Conservation (phyloP, 2,888 invertebrate species). For the Gerris lacustris region DNA sequence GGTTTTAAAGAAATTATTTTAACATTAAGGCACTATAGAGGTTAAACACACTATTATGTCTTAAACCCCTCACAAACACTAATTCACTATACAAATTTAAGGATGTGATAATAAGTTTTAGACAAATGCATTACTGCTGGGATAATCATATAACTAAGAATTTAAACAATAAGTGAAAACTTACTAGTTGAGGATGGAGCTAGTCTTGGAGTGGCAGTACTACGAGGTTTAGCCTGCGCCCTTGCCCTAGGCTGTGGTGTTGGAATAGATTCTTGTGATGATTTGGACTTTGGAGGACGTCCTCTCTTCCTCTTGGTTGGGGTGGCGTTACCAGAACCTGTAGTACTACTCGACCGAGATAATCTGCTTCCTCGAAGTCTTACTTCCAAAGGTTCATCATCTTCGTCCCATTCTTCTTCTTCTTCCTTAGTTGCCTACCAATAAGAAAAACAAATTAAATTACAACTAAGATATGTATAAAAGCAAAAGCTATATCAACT, state of each 20-base stretch:
- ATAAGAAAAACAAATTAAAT: too few species aligned
- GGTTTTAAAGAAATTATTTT: too few species aligned
- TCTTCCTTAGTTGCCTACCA: background rate
- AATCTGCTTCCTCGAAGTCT: background rate
- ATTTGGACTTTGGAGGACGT: constrained; percentile 15
- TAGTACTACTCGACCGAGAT: background rate
- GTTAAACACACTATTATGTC: too few species aligned
- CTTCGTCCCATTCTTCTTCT: constrained; percentile 1
- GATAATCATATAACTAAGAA: too few species aligned
- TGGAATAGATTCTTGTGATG: background rate
- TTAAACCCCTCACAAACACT: too few species aligned
- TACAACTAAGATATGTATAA: too few species aligned
- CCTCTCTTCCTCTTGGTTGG: constrained; percentile 16
- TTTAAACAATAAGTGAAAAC: too few species aligned
- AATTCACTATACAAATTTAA: too few species aligned
- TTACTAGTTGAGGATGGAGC: background rate
- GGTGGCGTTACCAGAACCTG: background rate
- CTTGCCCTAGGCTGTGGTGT: constrained; percentile 1
- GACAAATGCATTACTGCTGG: too few species aligned
- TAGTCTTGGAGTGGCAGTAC: constrained; percentile 7
- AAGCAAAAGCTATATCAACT: too few species aligned
- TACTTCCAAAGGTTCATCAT: background rate
- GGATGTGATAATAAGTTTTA: too few species aligned
- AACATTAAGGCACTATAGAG: too few species aligned
- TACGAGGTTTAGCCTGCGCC: constrained; percentile 8